Evolutionary conservation across 2,888 invertebrate species (phyloP).

Genomic region (Myopa tessellatipennis): DNA sequence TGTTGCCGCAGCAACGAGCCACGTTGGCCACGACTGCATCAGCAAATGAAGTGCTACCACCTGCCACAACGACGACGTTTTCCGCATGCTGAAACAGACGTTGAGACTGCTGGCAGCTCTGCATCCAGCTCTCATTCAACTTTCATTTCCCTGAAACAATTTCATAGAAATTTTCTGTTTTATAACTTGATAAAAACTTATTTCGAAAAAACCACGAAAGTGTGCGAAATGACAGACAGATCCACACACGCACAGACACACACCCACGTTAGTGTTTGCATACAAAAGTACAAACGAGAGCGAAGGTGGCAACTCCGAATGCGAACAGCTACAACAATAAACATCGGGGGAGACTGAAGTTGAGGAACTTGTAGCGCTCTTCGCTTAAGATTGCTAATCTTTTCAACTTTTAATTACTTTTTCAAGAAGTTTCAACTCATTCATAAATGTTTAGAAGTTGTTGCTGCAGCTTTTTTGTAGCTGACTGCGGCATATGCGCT

Average conservation of each 20-base stretch:
- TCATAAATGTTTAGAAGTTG: slow-evolving; percentile 41
- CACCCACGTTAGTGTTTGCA: too few species aligned
- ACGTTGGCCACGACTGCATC: background rate
- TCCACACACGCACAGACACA: slow-evolving; percentile 31
- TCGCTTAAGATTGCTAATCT: slow-evolving; percentile 58
- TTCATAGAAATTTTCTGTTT: slow-evolving; percentile 27
- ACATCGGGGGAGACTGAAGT: background rate
- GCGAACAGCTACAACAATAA: slow-evolving; percentile 10
- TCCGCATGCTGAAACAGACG: slow-evolving; percentile 45
- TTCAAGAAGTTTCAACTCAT: slow-evolving; percentile 55
- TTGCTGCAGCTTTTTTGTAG: slow-evolving; percentile 12
- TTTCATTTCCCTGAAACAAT: slow-evolving; percentile 32
- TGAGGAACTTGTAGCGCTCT: background rate
- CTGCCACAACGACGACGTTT: slow-evolving; percentile 6
- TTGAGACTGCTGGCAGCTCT: slow-evolving; percentile 57
- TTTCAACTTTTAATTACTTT: slow-evolving; percentile 65
- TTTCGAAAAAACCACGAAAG: slow-evolving; percentile 43
- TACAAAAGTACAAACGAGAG: background rate
- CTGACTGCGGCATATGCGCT: slow-evolving; percentile 20
- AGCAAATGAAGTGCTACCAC: background rate
- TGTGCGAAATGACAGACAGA: slow-evolving; percentile 17
- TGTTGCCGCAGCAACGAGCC: background rate
- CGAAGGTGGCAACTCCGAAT: slow-evolving; percentile 1
- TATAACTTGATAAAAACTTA: slow-evolving; percentile 37
- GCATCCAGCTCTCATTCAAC: slow-evolving; percentile 23